These are phyloP conservation scores for Octomys mimax DNA, from an alignment of 2,797 vertebrate genomes.

Conservation along the genomic window DNA sequence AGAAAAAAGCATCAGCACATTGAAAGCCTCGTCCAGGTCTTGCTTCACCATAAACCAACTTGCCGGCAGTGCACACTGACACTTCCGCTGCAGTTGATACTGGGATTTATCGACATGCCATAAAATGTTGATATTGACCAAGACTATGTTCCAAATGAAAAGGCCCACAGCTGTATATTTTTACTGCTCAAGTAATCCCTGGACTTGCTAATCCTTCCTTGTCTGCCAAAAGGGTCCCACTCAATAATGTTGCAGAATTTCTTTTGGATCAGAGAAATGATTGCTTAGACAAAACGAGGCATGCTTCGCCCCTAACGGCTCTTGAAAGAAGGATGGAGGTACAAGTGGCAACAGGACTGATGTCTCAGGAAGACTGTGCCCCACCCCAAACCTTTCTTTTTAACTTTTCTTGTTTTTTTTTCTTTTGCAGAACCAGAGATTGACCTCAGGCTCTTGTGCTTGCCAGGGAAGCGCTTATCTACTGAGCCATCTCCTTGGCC, in stretches of 20 bases:
- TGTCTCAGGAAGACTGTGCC: not conserved
- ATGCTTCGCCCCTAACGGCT: not conserved
- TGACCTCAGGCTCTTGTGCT: no score
- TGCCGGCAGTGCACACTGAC: constrained; percentile 73
- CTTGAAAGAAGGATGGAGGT: not conserved
- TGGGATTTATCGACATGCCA: constrained; percentile 77
- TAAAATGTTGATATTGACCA: constrained; percentile 82
- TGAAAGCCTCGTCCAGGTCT: constrained; percentile 74
- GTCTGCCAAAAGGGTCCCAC: constrained; percentile 60
- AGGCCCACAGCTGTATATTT: constrained; percentile 76
- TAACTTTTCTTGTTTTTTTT: no score
- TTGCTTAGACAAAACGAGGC: constrained; percentile 60
- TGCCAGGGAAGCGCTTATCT: no score
- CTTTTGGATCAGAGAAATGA: constrained; percentile 66
- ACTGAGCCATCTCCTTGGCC: no score
- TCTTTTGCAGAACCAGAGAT: no score
- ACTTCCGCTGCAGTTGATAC: constrained; percentile 66
- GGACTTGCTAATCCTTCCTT: constrained; percentile 73
- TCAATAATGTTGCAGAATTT: constrained; percentile 74
- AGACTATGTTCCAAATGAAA: constrained; percentile 79
- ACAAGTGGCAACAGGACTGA: not conserved
- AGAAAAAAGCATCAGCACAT: constrained; percentile 69
- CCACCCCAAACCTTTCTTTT: not conserved
- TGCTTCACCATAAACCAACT: constrained; percentile 81
- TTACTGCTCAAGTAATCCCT: constrained; percentile 79